Evolutionary conservation across 2,888 invertebrate genomes (phyloP).

Genomic region (Mallateleia sp.): DNA sequence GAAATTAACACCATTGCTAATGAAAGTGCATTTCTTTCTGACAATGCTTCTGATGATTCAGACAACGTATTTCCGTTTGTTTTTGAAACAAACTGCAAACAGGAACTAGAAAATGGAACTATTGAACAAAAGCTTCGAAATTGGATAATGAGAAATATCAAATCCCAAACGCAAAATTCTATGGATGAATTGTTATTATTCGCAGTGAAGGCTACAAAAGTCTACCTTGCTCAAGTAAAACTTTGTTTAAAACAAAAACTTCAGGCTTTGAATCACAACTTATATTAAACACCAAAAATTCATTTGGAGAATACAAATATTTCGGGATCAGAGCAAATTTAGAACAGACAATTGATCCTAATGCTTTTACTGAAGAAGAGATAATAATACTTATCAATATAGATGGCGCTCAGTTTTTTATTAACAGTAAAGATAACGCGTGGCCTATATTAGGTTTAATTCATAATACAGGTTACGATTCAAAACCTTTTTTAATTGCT

Average conservation of each 20-base stretch:
- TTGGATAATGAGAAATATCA: conserved; percentile 33
- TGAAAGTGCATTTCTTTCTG: too few species aligned
- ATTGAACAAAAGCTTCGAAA: conserved; percentile 30
- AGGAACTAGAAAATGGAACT: too few species aligned
- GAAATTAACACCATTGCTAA: too few species aligned
- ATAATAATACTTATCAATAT: conserved; percentile 35
- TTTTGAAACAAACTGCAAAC: too few species aligned
- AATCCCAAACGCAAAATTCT: conserved; percentile 36
- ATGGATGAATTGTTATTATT: conserved; percentile 41
- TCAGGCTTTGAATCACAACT: conserved; percentile 15
- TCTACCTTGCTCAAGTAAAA: conserved; percentile 44
- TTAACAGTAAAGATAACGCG: conserved; percentile 9
- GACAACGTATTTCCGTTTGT: too few species aligned
- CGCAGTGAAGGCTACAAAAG: conserved; percentile 33
- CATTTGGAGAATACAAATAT: conserved; percentile 46
- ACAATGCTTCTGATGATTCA: too few species aligned
- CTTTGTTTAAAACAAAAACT: conserved; percentile 43
- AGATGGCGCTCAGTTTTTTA: conserved; percentile 32
- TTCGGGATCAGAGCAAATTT: conserved; percentile 36
- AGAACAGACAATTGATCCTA: conserved; percentile 16
- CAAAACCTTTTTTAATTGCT: conserved; percentile 50
- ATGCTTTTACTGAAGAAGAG: conserved; percentile 14
- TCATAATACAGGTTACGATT: conserved; percentile 21
- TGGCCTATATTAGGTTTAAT: conserved; percentile 44
- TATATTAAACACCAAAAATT: conserved; percentile 23